These are phyloP conservation scores for Actenoides lindsayi DNA, from an alignment of 2,113 vertebrate species.

Conservation along the genomic window DNA sequence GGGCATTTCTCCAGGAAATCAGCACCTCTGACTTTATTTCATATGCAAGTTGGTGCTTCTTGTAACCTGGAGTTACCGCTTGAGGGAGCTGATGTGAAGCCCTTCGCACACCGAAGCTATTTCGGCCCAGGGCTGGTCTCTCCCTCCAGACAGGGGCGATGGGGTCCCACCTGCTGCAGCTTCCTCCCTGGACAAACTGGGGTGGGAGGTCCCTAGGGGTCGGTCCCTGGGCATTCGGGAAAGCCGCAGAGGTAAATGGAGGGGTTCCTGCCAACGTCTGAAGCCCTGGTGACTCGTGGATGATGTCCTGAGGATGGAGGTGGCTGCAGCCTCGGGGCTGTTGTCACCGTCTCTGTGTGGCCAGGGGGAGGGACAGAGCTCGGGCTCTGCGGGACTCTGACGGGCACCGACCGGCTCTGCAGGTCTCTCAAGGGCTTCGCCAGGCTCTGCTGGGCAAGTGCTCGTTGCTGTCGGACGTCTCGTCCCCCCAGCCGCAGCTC, in stretches of 20 bases:
- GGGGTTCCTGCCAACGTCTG: too few relatives aligned
- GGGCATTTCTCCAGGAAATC: not conserved
- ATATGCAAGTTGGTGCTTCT: rapidly evolving
- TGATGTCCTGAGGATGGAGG: rapidly evolving
- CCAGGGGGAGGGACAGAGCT: not conserved
- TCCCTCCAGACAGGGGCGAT: too few relatives aligned
- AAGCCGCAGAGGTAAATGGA: too few relatives aligned
- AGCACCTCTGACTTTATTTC: rapidly evolving
- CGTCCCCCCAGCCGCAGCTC: too few relatives aligned
- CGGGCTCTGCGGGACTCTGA: too few relatives aligned
- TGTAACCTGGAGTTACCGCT: rapidly evolving
- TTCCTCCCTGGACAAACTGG: rapidly evolving
- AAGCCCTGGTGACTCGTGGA: not conserved
- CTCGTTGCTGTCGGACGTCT: too few relatives aligned
- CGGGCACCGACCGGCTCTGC: too few relatives aligned
- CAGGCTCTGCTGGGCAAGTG: too few relatives aligned
- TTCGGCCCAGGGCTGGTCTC: rapidly evolving
- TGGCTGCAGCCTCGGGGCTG: rapidly evolving
- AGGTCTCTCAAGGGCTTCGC: too few relatives aligned
- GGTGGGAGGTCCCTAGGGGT: too few relatives aligned
- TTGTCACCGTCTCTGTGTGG: rapidly evolving
- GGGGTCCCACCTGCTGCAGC: too few relatives aligned
- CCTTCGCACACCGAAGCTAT: rapidly evolving
- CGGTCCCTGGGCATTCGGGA: not conserved
- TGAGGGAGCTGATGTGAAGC: not conserved